These are phyloP conservation scores for Porites rus DNA, from an alignment of 92 coral and sea anemone genomes.

Conservation along the genomic window DNA sequence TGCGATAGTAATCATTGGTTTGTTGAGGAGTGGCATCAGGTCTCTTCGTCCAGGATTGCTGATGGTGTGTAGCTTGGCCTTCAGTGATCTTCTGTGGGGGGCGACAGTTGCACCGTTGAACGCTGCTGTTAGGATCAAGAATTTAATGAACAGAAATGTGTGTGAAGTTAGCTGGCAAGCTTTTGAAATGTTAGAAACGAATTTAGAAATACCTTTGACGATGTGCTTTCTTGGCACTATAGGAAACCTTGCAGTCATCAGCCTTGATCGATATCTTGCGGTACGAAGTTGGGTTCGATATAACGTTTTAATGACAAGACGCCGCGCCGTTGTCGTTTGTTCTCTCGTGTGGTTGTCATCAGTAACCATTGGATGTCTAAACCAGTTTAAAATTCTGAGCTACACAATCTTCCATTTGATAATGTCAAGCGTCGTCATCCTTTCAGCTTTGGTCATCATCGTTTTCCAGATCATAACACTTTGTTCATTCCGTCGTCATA, in stretches of 20 bases:
- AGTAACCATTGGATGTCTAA: not conserved
- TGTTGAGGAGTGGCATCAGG: not conserved
- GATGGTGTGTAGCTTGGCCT: slow-evolving; percentile 3
- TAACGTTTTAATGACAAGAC: not conserved
- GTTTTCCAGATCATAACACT: not conserved
- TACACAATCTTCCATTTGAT: too few relatives aligned
- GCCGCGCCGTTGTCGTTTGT: not conserved
- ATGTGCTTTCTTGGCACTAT: not conserved
- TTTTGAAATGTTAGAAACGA: too few relatives aligned
- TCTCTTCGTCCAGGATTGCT: slow-evolving; percentile 17
- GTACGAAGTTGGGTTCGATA: not conserved
- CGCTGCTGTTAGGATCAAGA: not conserved
- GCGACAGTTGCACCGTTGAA: not conserved
- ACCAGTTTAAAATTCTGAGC: not conserved
- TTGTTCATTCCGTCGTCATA: not conserved
- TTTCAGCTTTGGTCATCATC: not conserved
- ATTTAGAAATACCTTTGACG: not conserved
- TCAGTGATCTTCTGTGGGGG: slow-evolving; percentile 9
- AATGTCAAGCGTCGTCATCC: too few relatives aligned
- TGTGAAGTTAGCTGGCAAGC: not conserved
- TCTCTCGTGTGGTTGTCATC: not conserved
- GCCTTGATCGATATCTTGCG: not conserved
- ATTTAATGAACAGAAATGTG: not conserved
- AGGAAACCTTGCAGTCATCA: not conserved
- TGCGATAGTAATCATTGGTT: not conserved